Conservation (phyloP, 1,140 invertebrate species). For the Lucilia sericata region DNA sequence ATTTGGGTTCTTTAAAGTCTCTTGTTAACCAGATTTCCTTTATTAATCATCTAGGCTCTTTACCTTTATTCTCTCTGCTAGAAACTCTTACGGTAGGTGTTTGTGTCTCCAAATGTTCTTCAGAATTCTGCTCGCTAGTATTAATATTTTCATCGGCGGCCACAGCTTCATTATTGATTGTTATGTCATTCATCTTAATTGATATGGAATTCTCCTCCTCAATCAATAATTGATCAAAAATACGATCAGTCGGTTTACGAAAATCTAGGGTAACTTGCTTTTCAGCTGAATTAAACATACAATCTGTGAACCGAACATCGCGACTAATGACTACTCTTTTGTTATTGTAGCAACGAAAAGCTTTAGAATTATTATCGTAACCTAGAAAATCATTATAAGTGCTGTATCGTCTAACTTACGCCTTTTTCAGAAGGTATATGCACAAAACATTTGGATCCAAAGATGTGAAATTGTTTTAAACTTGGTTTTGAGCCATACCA, state of each 20-base stretch:
- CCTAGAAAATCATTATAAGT: background rate
- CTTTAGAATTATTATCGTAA: conserved; percentile 2
- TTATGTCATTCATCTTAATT: background rate
- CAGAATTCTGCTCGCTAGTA: background rate
- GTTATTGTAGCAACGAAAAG: background rate
- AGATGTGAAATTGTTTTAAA: too few species aligned
- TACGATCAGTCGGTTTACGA: background rate
- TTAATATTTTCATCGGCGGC: background rate
- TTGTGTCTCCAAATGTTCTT: background rate
- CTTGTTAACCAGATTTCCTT: too few species aligned
- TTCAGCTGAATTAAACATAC: background rate
- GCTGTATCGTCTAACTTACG: background rate
- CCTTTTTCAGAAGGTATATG: background rate
- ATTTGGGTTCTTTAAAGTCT: background rate
- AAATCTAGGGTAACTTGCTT: background rate
- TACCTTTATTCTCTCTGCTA: background rate
- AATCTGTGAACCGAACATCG: background rate
- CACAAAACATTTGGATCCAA: conserved; percentile 2
- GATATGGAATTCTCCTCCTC: background rate
- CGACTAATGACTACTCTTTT: background rate
- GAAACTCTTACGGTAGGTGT: background rate
- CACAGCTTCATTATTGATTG: background rate
- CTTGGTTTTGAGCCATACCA: too few species aligned
- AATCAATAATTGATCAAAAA: background rate
- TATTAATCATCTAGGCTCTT: too few species aligned